Base-by-base conservation (phyloP, 2,888 invertebrate species). In the Tetranychus truncatus region DNA sequence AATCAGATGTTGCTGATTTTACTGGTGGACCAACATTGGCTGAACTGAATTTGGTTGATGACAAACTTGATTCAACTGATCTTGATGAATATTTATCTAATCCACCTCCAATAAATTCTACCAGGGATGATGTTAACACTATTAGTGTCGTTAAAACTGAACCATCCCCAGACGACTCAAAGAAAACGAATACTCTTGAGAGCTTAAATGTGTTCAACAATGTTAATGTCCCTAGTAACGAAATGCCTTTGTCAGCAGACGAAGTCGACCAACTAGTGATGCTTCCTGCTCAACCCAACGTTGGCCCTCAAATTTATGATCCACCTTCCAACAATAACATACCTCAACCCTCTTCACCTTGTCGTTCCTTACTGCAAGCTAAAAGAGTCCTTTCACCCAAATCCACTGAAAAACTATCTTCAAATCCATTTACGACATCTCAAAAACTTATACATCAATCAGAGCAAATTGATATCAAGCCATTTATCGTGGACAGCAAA, bases 21-120 rank as follows among this genome's bases (percentile, higher is more conserved):
- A 94, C 0, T 93, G 77, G 77, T 21, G 79, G 78, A 65, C 89
- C 91, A 0, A 91, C 91, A 77, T 85, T 93, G 75, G 91, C 91
- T 0, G 92, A 92, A 82, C 83, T 93, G 74, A 91, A 91, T 84
- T 89, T 90, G 21, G 91, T 91, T 80, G 91, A 91, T 78, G 91
- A 91, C 78, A 91, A 34, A 1, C 71, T 69, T 46, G 76, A 76
- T 71, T 55, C 74, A 7, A 66, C 72, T 21, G 76, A 76, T 75
- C 71, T 76, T 8, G 74, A 76, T 34, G 76, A 76, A 34, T 21
- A 74, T 45, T 24, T 76, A 18, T 72, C 66, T 44, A 73, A 45
- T 65, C 45, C 75, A 71, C 46, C 44, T 15, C 20, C 44, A 72
- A 34, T 1, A 15, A 6, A 4, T 24, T 20, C 21, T 15, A 55